Evolutionary conservation across 2,113 vertebrate species (phyloP).

Genomic region (Oreocharis arfaki): DNA sequence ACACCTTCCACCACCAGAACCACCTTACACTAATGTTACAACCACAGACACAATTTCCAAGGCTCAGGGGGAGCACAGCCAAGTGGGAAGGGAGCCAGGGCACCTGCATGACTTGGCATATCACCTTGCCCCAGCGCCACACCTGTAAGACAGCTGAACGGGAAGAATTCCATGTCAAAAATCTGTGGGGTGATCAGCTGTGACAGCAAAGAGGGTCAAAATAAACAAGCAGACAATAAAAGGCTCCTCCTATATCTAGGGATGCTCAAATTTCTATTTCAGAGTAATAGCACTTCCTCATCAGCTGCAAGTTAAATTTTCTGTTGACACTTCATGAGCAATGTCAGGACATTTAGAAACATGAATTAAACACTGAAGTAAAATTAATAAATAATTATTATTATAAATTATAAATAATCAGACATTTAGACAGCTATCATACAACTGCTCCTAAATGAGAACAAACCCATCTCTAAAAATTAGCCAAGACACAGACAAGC

Average conservation of each 20-base stretch:
- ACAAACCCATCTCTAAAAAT: neutral
- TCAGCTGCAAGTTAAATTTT: neutral
- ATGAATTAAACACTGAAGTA: neutral
- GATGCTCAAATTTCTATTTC: neutral
- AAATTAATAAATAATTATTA: neutral
- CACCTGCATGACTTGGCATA: rapidly evolving
- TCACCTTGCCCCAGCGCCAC: neutral
- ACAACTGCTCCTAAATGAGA: neutral
- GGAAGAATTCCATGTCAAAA: neutral
- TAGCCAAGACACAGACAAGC: neutral
- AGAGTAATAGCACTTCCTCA: neutral
- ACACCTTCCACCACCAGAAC: neutral
- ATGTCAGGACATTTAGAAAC: neutral
- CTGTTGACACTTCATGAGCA: neutral
- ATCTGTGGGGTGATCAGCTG: neutral
- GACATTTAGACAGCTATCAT: neutral
- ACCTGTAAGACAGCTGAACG: rapidly evolving
- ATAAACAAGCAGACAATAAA: neutral
- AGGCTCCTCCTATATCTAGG: neutral
- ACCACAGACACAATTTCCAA: neutral
- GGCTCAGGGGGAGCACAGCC: neutral
- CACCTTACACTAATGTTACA: neutral
- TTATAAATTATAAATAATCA: neutral
- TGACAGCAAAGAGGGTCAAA: neutral
- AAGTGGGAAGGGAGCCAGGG: neutral